A percentile compares a stretch with the other conserved stretches of the same genome.
phyloP scores from a whole-genome alignment of 2,113 vertebrate genomes.

The Gambusia holbrooki region DNA sequence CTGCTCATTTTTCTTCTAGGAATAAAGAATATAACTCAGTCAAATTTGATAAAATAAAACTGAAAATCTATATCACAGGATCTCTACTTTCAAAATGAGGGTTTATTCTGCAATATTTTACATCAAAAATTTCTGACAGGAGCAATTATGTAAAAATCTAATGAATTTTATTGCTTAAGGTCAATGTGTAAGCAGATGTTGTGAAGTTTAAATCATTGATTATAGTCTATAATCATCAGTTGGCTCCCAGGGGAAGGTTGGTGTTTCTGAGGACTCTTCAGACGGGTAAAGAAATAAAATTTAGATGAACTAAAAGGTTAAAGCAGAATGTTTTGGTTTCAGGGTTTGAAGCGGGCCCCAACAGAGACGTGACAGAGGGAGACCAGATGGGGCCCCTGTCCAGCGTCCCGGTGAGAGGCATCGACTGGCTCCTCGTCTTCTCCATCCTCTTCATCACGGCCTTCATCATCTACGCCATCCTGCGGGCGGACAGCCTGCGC shows the following conservation, averaged over 20 bases:
- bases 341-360: slow-evolving; percentile 89
- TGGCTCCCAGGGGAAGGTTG: no score
- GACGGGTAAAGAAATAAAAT: no score
- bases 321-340: slow-evolving; percentile 11
- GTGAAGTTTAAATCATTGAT: no score
- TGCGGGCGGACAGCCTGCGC: slow-evolving; percentile 92
- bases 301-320: no score
- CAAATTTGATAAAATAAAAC: no score
- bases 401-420: slow-evolving; percentile 83
- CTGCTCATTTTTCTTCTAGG: no score
- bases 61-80: no score
- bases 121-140: neutral
- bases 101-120: neutral
- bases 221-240: no score
- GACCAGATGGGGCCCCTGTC: slow-evolving; percentile 89
- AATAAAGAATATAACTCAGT: no score
- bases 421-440: slow-evolving; percentile 97
- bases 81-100: neutral
- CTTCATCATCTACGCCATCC: slow-evolving; percentile 88
- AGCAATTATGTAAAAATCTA: neutral
- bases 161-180: neutral
- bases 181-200: no score
- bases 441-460: slow-evolving; percentile 90
- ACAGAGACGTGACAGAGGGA: slow-evolving; percentile 80
- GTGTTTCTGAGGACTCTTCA: no score